phyloP scores from a whole-genome alignment of 2,888 invertebrate genomes.

The Acholoe squamosa region DNA sequence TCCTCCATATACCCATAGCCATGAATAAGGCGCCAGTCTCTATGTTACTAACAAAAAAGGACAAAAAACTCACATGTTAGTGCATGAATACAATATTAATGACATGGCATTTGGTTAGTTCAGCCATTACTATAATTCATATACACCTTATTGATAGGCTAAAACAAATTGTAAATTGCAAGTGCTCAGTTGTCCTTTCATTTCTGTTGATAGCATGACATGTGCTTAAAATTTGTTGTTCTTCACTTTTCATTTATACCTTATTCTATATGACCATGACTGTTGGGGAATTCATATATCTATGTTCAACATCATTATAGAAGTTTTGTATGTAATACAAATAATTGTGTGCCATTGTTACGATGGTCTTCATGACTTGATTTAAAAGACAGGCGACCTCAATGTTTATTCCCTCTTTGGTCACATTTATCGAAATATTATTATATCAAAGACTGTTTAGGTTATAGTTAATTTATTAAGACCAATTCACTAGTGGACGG shows the following conservation, averaged over 20 bases:
- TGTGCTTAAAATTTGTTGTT: background rate
- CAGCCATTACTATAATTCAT: background rate
- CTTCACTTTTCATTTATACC: background rate
- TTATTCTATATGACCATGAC: background rate
- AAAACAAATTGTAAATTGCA: background rate
- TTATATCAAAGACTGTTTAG: background rate
- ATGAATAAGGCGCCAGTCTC: background rate
- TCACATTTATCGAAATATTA: background rate
- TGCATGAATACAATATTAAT: no score
- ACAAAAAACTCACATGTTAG: background rate
- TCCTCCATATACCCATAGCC: background rate
- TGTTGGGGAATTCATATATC: no score
- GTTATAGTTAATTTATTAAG: background rate
- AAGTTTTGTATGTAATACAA: background rate
- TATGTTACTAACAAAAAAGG: background rate
- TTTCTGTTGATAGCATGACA: no score
- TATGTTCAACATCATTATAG: background rate
- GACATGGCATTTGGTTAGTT: background rate
- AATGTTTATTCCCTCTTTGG: background rate
- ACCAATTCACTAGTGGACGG: slow-evolving; percentile 1
- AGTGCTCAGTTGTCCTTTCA: no score
- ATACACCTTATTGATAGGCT: background rate
- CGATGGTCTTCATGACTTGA: background rate
- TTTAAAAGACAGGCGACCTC: background rate
- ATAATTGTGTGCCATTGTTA: background rate